Evolutionary conservation across 2,113 vertebrate species (phyloP), one percentile per base, ranked within the genome.

Genomic region (Periophthalmus modestus): DNA sequence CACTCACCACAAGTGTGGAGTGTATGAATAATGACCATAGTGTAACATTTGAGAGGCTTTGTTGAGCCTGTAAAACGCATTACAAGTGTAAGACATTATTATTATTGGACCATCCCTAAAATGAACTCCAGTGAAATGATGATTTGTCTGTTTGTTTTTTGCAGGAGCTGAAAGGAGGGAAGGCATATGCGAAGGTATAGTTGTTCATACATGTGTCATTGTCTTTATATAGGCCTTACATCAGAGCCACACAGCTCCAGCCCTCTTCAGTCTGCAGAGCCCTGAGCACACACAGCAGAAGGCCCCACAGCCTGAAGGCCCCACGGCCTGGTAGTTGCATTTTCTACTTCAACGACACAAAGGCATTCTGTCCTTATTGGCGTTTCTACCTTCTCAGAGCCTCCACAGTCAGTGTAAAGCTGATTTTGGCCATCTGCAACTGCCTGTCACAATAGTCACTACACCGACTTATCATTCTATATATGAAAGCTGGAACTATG

Each of bases 151-250:
- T 68, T 16, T 67, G 18, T 48, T 65, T 84, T 54, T 88, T 84
- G 39, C 91, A 99, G 97, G 97, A 98, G 91, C 91, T 98, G 83
- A 99, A 98, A 92, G 97, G 97, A 69, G 97, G 97, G 78, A 99
- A 97, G 83, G 89, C 97, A 2, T 99, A 95, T 75, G 97, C 96
- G 91, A 99, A 99, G 97, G 97, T 99, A 95, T 82, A 19, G 28
- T 1, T 23, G 58, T 62, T 13, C 39, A 69, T 12, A 14, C 21
- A 68, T 58, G 10, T 15, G 61, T 52, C 55, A 59, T 15, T 58
- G 2, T 67, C 19, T 28, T 5, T 21, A 79, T 54, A 19, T 28
- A 66, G 46, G 65, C 72, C 77, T 7, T 24, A 48, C 67, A 63
- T 75, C 71, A 43, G 7, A 43, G 28, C 28, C 28, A 28, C 48